These are phyloP conservation scores for Nycteola revayana DNA, from an alignment of 2,888 invertebrate genomes.

Conservation along the genomic window DNA sequence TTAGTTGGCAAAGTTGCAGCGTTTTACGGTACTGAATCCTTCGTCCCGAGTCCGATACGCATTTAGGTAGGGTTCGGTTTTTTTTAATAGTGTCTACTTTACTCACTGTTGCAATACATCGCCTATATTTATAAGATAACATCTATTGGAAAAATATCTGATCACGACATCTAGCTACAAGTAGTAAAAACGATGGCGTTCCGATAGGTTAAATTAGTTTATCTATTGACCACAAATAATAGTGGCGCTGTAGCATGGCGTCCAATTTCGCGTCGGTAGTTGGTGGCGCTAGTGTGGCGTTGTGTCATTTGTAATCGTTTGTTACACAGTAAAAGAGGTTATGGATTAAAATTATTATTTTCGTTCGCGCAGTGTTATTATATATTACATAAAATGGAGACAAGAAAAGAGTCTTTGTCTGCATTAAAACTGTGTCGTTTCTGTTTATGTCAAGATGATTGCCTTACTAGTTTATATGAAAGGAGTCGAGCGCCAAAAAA, in stretches of 20 bases:
- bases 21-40: too few species aligned
- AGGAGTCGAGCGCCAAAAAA: conserved; percentile 80
- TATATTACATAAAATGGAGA: conserved; percentile 75
- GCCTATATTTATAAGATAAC: too few species aligned
- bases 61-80: too few species aligned
- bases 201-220: too few species aligned
- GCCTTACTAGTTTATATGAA: conserved; percentile 85
- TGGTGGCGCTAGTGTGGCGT: conserved; percentile 48
- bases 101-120: too few species aligned
- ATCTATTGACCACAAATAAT: conserved; percentile 26
- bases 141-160: too few species aligned
- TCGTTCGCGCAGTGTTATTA: conserved; percentile 28
- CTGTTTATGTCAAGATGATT: conserved; percentile 85
- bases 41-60: too few species aligned
- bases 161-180: too few species aligned
- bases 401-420: conserved; percentile 82
- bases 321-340: conserved; percentile 47
- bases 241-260: conserved; percentile 34
- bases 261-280: conserved; percentile 24
- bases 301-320: conserved; percentile 22
- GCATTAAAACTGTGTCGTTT: conserved; percentile 87
- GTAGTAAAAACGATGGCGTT: too few species aligned
- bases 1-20: too few species aligned
- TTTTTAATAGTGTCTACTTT: too few species aligned
- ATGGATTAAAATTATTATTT: conserved; percentile 42